These are phyloP conservation scores for Calcarius lapponicus DNA, from an alignment of 2,797 vertebrate genomes.

Conservation along the genomic window DNA sequence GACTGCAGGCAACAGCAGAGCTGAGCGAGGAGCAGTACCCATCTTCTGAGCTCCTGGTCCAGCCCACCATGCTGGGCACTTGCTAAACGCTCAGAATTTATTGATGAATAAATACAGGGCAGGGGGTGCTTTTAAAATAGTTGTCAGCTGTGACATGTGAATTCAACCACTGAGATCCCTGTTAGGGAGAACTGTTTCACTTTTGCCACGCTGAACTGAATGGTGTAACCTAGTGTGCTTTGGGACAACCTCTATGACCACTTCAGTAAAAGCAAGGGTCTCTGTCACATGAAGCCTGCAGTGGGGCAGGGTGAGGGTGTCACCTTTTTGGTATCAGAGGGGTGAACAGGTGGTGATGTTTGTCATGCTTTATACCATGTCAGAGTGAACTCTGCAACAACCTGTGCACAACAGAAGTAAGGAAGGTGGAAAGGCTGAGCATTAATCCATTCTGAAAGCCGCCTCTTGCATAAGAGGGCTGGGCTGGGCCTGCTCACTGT, in stretches of 20 bases:
- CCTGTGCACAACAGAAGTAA: background rate
- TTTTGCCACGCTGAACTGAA: background rate
- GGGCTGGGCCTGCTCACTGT: background rate
- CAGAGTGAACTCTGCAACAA: background rate
- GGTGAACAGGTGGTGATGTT: background rate
- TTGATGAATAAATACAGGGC: background rate
- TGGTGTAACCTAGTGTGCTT: background rate
- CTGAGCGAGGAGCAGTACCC: background rate
- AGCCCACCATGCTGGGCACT: background rate
- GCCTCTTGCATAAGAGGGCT: background rate
- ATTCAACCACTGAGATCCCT: background rate
- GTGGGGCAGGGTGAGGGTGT: background rate
- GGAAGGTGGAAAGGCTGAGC: background rate
- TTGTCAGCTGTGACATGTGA: background rate
- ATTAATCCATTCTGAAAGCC: conserved; percentile 1
- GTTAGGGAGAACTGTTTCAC: background rate
- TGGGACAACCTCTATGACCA: background rate
- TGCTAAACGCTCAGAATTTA: background rate
- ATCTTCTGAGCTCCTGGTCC: background rate
- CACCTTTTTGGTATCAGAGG: background rate
- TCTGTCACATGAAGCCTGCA: background rate
- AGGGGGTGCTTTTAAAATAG: background rate
- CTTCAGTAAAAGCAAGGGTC: background rate
- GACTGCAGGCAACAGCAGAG: background rate
- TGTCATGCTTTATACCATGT: background rate